A percentile compares a stretch with the other conserved stretches of the same genome.
Conservation (phyloP, 1,140 invertebrate genomes). For the Lucilia cuprina region DNA sequence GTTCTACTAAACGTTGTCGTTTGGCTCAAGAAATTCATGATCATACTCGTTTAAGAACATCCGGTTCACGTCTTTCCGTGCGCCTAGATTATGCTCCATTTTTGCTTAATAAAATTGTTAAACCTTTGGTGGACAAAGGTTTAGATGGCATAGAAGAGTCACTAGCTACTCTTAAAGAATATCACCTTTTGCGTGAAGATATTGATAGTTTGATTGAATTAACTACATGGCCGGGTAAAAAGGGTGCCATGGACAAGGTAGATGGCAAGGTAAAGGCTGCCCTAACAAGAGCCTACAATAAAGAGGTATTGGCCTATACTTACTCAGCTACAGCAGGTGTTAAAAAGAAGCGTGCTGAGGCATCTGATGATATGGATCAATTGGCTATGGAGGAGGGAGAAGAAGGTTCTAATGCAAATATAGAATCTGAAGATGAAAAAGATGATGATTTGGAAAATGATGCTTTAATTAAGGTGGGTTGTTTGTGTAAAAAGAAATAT, state of each 20-base stretch:
- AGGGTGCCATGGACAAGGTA: slow-evolving; percentile 77
- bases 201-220: slow-evolving; percentile 87
- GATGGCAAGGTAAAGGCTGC: slow-evolving; percentile 91
- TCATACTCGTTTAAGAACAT: slow-evolving; percentile 82
- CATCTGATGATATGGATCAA: slow-evolving; percentile 58
- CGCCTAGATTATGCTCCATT: slow-evolving; percentile 83
- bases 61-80: slow-evolving; percentile 78
- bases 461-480: slow-evolving; percentile 77
- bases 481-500: not conserved
- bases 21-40: slow-evolving; percentile 82
- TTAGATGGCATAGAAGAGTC: slow-evolving; percentile 76
- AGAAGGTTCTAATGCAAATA: slow-evolving; percentile 55
- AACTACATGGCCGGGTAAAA: slow-evolving; percentile 80
- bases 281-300: slow-evolving; percentile 92
- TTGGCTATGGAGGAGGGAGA: slow-evolving; percentile 61
- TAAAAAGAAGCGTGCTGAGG: slow-evolving; percentile 67
- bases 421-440: slow-evolving; percentile 57
- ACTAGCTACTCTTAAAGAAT: slow-evolving; percentile 79
- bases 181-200: slow-evolving; percentile 89
- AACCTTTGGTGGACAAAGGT: slow-evolving; percentile 75
- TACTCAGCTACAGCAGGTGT: slow-evolving; percentile 70
- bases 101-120: slow-evolving; percentile 75
- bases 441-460: slow-evolving; percentile 75
- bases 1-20: slow-evolving; percentile 79
- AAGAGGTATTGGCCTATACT: slow-evolving; percentile 74